Percentiles rank a stretch among this genome's conserved stretches.
Conservation (phyloP, 2,797 vertebrate species). For the Chelon labrosus region DNA sequence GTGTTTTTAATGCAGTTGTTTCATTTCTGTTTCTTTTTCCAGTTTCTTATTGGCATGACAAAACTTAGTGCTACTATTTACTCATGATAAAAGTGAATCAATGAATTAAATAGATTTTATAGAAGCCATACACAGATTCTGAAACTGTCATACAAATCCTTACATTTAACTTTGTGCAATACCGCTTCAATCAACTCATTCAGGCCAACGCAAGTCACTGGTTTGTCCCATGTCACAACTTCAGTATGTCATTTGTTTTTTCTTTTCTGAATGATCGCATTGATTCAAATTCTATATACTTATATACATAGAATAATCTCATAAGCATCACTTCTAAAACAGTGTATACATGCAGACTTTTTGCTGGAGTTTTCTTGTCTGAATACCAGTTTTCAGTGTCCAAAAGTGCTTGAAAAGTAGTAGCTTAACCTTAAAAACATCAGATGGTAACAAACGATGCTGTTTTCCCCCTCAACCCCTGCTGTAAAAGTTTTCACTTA, state of each 20-base stretch:
- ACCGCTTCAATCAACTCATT: no score
- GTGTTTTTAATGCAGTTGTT: not conserved
- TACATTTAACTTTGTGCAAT: no score
- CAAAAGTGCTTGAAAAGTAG: not conserved
- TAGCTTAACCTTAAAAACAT: not conserved
- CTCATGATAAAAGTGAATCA: not conserved
- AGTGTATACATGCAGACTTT: not conserved
- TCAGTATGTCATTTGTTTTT: no score
- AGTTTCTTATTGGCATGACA: no score
- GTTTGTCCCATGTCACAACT: no score
- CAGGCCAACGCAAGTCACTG: no score
- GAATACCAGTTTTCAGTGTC: not conserved
- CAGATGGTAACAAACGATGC: not conserved
- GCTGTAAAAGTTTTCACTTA: not conserved
- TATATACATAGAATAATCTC: not conserved
- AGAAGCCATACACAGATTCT: not conserved
- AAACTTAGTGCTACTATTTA: not conserved
- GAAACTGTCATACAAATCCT: no score
- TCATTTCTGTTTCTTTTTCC: constrained; percentile 1
- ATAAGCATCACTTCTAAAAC: not conserved
- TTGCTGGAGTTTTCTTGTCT: not conserved
- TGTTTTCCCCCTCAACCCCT: not conserved
- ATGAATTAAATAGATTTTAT: not conserved
- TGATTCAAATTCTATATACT: no score
- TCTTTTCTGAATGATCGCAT: no score